Percentiles rank a stretch among this genome's conserved stretches.
Conservation (phyloP, 2,888 invertebrate genomes). For the Hirudinaria manillensis region DNA sequence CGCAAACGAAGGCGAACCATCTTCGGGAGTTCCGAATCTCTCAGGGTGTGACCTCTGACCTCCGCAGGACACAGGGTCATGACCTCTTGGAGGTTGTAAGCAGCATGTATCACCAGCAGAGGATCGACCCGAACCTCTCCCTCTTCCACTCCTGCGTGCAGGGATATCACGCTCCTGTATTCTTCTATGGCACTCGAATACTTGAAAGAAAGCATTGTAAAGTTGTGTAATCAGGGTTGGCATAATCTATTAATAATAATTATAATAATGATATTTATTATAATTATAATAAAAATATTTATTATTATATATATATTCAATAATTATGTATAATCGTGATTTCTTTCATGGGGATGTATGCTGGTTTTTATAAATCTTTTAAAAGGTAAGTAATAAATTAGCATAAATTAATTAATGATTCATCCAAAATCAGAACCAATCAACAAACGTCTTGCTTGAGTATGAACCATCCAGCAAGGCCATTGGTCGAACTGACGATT, state of each 20-base stretch:
- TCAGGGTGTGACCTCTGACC: conserved; percentile 56
- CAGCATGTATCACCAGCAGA: conserved; percentile 64
- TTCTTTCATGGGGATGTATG: no score
- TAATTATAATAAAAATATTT: neutral
- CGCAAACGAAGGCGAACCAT: neutral
- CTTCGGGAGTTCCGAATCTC: conserved; percentile 57
- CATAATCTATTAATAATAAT: neutral
- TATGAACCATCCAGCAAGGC: conserved; percentile 64
- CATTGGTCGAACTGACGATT: conserved; percentile 65
- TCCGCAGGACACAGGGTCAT: conserved; percentile 45
- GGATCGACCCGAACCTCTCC: conserved; percentile 60
- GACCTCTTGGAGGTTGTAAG: conserved; percentile 63
- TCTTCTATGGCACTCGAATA: conserved; percentile 60
- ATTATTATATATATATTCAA: no score
- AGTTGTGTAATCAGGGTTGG: no score
- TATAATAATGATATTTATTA: neutral
- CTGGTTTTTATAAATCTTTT: no score
- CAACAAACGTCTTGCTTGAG: conserved; percentile 56
- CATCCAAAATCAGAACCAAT: neutral
- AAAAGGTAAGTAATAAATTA: no score
- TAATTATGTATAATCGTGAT: no score
- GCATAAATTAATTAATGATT: neutral
- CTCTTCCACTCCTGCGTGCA: conserved; percentile 50
- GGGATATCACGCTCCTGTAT: conserved; percentile 62
- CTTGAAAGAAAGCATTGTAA: conserved; percentile 37